A percentile compares a stretch with the other conserved stretches of the same genome.
Conservation (phyloP, 2,113 vertebrate species). For the Maccullochella peelii region DNA sequence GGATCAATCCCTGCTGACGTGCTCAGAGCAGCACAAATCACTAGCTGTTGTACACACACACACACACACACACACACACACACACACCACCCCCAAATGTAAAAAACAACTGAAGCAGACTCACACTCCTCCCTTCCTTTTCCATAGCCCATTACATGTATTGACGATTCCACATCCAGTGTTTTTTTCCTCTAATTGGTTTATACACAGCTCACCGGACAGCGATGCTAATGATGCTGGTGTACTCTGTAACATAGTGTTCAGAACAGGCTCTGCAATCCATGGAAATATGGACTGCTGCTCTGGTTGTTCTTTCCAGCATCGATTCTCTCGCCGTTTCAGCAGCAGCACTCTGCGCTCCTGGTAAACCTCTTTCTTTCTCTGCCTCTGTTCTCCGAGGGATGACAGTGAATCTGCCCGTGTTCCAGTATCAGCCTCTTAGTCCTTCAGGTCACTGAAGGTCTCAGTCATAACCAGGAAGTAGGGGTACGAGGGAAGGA, state of each 20-base stretch:
- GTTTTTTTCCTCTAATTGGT: slow-evolving; percentile 64
- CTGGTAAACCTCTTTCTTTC: not conserved
- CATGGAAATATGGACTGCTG: slow-evolving; percentile 62
- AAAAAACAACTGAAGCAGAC: slow-evolving; percentile 21
- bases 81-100: not conserved
- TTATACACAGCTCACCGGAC: slow-evolving; percentile 68
- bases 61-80: slow-evolving; percentile 40
- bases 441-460: slow-evolving; percentile 21
- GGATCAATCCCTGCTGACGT: slow-evolving; percentile 62
- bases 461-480: slow-evolving; percentile 18
- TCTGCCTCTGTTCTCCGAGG: slow-evolving; percentile 20
- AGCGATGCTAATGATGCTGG: slow-evolving; percentile 33
- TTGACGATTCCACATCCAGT: slow-evolving; percentile 66
- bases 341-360: slow-evolving; percentile 31
- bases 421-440: not conserved
- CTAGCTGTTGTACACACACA: slow-evolving; percentile 25
- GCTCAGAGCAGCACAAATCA: slow-evolving; percentile 58
- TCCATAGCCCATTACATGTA: slow-evolving; percentile 65
- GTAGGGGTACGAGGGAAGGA: slow-evolving; percentile 40
- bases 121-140: slow-evolving; percentile 14
- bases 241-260: slow-evolving; percentile 50
- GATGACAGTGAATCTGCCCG: slow-evolving; percentile 7
- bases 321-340: slow-evolving; percentile 47
- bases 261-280: slow-evolving; percentile 42
- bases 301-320: slow-evolving; percentile 63